Conservation (phyloP, 2,888 invertebrate genomes). For the Antheraea assamensis region DNA sequence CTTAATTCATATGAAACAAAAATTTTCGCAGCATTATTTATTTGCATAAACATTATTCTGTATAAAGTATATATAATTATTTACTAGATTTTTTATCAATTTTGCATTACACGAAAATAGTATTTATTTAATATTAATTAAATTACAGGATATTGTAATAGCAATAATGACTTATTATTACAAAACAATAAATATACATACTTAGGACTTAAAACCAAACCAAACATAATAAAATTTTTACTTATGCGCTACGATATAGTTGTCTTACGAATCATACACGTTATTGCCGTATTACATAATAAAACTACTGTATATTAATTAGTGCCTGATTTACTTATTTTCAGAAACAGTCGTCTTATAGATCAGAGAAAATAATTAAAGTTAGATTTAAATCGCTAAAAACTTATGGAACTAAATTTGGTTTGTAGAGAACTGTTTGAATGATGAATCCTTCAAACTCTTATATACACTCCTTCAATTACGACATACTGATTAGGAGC, state of each 20-base stretch:
- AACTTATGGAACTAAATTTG: not conserved
- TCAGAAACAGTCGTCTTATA: not conserved
- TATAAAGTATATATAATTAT: not conserved
- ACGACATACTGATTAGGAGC: constrained; percentile 22
- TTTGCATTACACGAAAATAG: not conserved
- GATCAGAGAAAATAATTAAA: not conserved
- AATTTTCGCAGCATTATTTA: too few species aligned
- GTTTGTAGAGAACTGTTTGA: not conserved
- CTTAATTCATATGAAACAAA: not conserved
- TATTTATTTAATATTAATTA: too few species aligned
- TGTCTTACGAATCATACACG: too few species aligned
- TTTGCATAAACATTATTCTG: too few species aligned
- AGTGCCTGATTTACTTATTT: not conserved
- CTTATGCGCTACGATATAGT: too few species aligned
- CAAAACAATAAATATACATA: too few species aligned
- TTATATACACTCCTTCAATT: constrained; percentile 21
- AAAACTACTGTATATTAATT: not conserved
- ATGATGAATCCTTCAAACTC: not conserved
- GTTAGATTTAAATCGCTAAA: not conserved
- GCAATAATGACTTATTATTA: too few species aligned
- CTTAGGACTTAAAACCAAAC: too few species aligned
- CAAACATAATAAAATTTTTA: too few species aligned
- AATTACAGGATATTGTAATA: too few species aligned
- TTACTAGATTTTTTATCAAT: not conserved
- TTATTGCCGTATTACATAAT: too few species aligned